Conservation (phyloP, 23 tunicate species). For the Phallusia fumigata region DNA sequence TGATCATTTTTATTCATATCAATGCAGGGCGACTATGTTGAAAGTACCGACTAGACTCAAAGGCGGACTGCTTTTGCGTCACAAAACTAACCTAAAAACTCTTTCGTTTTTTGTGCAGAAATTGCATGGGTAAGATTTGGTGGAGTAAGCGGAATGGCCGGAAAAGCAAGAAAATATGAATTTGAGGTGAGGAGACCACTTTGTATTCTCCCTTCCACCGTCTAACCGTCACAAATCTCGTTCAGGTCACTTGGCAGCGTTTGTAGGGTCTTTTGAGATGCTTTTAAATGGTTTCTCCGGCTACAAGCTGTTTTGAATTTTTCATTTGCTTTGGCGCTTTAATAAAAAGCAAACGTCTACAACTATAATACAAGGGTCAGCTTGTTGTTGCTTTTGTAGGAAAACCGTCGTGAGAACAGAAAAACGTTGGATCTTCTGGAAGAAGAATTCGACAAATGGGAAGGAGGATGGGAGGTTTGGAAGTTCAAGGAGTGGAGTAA, state of each 20-base stretch:
- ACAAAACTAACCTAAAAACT: background rate
- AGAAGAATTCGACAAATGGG: conserved; percentile 53
- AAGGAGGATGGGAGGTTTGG: conserved; percentile 78
- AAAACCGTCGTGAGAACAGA: conserved; percentile 25
- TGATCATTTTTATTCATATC: too few species aligned
- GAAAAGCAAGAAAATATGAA: conserved; percentile 39
- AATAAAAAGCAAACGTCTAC: too few species aligned
- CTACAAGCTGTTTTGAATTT: too few species aligned
- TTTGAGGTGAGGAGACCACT: conserved; percentile 44
- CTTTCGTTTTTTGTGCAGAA: background rate
- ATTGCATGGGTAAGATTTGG: conserved; percentile 49
- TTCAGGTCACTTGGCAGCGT: too few species aligned
- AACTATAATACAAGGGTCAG: too few species aligned
- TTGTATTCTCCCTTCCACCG: too few species aligned
- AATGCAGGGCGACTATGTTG: too few species aligned
- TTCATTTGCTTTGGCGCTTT: too few species aligned
- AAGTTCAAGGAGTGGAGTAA: conserved; percentile 59
- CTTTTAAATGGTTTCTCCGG: too few species aligned
- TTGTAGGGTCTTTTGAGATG: too few species aligned
- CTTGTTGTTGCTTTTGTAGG: conserved; percentile 16
- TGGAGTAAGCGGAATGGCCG: conserved; percentile 34
- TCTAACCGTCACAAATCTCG: too few species aligned
- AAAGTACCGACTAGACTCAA: too few species aligned
- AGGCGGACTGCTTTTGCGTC: background rate
- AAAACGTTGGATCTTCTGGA: conserved; percentile 32